Evolutionary conservation across 2,888 invertebrate genomes (phyloP), one percentile per base, ranked within the genome.

Genomic region (Diplolepis rosae): DNA sequence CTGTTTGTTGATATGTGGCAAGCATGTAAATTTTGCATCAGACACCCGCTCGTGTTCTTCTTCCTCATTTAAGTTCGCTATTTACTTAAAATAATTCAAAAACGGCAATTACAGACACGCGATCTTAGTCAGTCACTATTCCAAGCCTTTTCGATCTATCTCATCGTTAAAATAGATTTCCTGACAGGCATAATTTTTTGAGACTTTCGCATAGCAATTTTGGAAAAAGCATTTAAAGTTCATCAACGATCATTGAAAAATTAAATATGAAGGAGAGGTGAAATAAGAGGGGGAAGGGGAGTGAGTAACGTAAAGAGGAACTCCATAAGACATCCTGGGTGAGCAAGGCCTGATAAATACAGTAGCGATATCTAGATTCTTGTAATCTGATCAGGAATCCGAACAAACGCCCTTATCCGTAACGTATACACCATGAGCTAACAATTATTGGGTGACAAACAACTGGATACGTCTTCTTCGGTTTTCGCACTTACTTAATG

Each of bases 331-430:
- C 39, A 65, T 68, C 13, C 22, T 39, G 56, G 72, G 73, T 71
- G 73, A 74, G 76, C 73, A 78, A 73, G 66, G 72, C 52, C 71
- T 72, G 75, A 77, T 75, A 79, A 79, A 75, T 70, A 54, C 48
- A 42, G 69, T 74, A 70, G 54, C 68, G 77, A 79, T 82, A 80
- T 83, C 82, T 79, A 79, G 80, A 83, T 82, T 78, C 80, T 77
- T 82, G 82, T 82, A 81, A 82, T 79, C 76, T 80, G 78, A 78
- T 79, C 79, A 69, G 68, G 78, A 76, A 74, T 76, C 65, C 68
- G 75, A 73, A 76, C 71, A 76, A 78, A 77, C 74, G 79, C 73
- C 65, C 42, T 67, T 68, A 73, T 70, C 66, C 74, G 70, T 45
- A 56, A 65, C 69, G 61, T 69, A 45, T 32, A 52, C 45, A 69